Percentiles rank a stretch among this genome's conserved stretches.
Evolutionary conservation across 2,797 vertebrate species (phyloP).

Genomic region (Cichlasoma orientale): DNA sequence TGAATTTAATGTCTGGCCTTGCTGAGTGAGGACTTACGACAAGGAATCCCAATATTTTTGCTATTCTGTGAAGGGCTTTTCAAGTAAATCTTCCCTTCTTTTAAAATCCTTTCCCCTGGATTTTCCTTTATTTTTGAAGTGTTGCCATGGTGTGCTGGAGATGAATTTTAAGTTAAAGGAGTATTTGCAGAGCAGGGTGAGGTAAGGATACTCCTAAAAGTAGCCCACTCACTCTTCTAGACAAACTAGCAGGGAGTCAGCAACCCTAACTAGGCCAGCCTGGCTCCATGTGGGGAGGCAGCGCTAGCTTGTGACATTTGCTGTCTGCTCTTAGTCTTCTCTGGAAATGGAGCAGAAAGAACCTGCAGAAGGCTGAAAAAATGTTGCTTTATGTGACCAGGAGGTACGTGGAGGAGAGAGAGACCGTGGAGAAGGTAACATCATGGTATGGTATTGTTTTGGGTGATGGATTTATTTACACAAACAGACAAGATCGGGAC

Average conservation of each 20-base stretch:
- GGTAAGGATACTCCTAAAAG: slow-evolving; percentile 35
- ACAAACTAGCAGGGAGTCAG: slow-evolving; percentile 50
- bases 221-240: slow-evolving; percentile 25
- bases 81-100: slow-evolving; percentile 23
- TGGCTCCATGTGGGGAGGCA: slow-evolving; percentile 33
- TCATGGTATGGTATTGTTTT: background rate
- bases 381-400: slow-evolving; percentile 2
- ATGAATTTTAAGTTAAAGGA: slow-evolving; percentile 27
- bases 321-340: slow-evolving; percentile 50
- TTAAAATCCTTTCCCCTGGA: background rate
- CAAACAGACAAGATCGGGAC: slow-evolving; percentile 38
- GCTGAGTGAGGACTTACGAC: background rate
- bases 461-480: slow-evolving; percentile 49
- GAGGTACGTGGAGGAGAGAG: background rate
- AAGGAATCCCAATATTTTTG: slow-evolving; percentile 21
- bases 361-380: slow-evolving; percentile 14
- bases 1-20: background rate
- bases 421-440: background rate
- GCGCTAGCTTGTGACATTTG: slow-evolving; percentile 49
- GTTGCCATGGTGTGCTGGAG: background rate
- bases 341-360: slow-evolving; percentile 52
- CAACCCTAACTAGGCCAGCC: slow-evolving; percentile 59
- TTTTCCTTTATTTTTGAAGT: slow-evolving; percentile 8
- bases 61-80: slow-evolving; percentile 15
- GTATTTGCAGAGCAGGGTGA: slow-evolving; percentile 21